phyloP scores from a whole-genome alignment of 2,113 vertebrate species.

The Asarcornis scutulata region DNA sequence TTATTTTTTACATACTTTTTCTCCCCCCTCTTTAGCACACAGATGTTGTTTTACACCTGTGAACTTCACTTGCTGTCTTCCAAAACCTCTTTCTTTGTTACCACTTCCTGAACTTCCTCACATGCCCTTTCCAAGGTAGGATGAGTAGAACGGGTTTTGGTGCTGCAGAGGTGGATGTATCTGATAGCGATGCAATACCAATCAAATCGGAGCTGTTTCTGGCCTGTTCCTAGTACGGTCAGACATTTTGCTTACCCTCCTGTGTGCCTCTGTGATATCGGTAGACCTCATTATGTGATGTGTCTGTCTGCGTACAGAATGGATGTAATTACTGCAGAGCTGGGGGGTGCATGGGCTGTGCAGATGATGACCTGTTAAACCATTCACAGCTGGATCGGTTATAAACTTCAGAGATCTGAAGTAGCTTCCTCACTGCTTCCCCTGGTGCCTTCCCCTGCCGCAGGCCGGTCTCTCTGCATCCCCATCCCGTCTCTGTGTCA shows the following conservation, averaged over 20 bases:
- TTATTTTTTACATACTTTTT: neutral
- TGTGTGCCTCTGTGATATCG: neutral
- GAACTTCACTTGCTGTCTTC: neutral
- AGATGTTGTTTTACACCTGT: neutral
- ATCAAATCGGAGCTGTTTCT: neutral
- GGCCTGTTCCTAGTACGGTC: neutral
- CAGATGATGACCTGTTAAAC: neutral
- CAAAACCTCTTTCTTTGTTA: neutral
- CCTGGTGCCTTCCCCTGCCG: neutral
- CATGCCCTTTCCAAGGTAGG: neutral
- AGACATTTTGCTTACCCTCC: neutral
- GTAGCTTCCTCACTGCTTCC: neutral
- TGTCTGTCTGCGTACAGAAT: neutral
- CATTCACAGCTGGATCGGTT: neutral
- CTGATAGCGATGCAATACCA: too few relatives aligned
- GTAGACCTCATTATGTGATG: neutral
- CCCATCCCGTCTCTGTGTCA: neutral
- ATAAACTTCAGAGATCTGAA: neutral
- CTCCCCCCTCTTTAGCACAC: fast-evolving
- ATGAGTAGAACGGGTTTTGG: neutral
- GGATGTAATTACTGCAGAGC: neutral
- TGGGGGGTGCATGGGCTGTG: neutral
- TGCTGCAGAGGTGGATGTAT: neutral
- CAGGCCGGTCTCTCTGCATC: neutral
- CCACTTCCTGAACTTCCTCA: neutral